Base-by-base conservation (phyloP, 2,888 invertebrate species). In the Stenodema calcarata region DNA sequence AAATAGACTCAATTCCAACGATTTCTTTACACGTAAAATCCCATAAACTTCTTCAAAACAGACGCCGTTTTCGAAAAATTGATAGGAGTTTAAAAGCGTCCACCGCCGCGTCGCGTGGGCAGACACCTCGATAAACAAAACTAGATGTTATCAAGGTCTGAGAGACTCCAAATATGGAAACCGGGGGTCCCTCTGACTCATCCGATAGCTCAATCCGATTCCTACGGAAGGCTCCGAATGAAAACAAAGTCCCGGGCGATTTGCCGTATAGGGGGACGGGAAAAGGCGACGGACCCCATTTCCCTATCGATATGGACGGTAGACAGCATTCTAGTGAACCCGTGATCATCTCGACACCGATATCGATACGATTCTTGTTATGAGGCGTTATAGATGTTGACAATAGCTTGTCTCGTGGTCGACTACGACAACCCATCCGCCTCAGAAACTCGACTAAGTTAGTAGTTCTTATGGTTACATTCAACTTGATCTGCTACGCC, bases 101-200 rank as follows among this genome's bases (percentile, higher is more conserved):
- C 78, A 44, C 41, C 44, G 41, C 44, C 41, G 14, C 78, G 82
- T 82, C 82, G 69, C 82, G 82, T 82, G 82, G 82, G 82, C 82
- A 62, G 82, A 82, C 82, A 69, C 82, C 69, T 69, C 82, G 82
- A 41, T 62, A 62, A 82, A 82, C 54, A 62, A 79, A 82, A 82
- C 82, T 69, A 82, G 82, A 82, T 82, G 82, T 54, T 82, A 82
- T 82, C 82, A 82, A 82, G 69, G 82, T 82, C 82, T 82, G n/a
- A 18, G 35, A 18, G 30, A 69, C 41, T 82, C 82, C 82, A 82
- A 82, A 82, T 82, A 82, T 82, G 82, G 78, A 78, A 27, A 44
- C 44, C 41, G 44, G 78, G 41, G 27, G 44, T 16, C 62, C 62
- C 27, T 78, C 41, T 78, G 78, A 78, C 78, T 78, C 78, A 78